Evolutionary conservation across 1,140 invertebrate species (phyloP).

Genomic region (Trichonephila clavipes): DNA sequence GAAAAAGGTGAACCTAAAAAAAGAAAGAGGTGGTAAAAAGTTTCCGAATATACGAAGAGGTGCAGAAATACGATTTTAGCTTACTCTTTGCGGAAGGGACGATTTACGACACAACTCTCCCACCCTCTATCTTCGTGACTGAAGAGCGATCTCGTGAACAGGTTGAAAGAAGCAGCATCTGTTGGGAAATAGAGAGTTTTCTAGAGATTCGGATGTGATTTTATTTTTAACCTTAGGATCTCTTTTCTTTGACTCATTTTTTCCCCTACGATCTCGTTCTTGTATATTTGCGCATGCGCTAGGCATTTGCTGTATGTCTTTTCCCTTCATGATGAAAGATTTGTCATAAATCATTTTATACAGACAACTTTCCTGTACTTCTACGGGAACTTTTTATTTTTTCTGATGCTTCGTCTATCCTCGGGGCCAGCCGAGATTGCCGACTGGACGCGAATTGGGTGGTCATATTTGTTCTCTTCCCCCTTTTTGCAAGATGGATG

Average conservation of each 20-base stretch:
- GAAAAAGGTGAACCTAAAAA: not conserved
- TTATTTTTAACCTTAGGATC: conserved; percentile 54
- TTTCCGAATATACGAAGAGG: not conserved
- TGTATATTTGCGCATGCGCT: conserved; percentile 2
- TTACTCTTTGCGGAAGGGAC: not conserved
- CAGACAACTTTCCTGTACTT: conserved; percentile 28
- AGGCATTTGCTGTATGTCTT: conserved; percentile 4
- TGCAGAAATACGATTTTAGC: conserved; percentile 36
- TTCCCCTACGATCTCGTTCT: not conserved
- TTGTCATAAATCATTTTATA: conserved; percentile 64
- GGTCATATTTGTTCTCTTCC: conserved; percentile 29
- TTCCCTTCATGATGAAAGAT: conserved; percentile 18
- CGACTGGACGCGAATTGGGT: conserved; percentile 56
- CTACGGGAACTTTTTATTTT: not conserved
- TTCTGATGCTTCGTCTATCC: conserved; percentile 8
- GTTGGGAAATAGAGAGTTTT: not conserved
- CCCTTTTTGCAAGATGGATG: conserved; percentile 6
- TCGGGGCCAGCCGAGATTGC: not conserved
- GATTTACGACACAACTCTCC: not conserved
- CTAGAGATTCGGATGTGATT: not conserved
- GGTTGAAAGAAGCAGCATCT: conserved; percentile 46
- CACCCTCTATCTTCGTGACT: not conserved
- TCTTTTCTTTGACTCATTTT: not conserved
- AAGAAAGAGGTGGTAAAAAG: not conserved
- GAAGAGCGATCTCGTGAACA: conserved; percentile 41